These are phyloP conservation scores for Drosophila paracracens DNA, from an alignment of 2,888 invertebrate genomes.

Conservation along the genomic window DNA sequence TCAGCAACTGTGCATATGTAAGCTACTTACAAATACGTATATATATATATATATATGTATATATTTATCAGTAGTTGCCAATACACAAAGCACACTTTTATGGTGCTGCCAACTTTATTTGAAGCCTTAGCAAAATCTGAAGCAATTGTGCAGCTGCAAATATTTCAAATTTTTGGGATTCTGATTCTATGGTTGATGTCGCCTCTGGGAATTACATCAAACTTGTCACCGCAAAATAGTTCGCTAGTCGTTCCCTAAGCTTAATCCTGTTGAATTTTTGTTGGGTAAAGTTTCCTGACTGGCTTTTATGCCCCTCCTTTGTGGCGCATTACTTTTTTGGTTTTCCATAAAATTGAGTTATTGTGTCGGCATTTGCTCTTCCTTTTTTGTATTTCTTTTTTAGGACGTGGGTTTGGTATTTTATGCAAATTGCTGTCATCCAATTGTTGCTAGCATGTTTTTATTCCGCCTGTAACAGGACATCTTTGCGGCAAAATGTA, in stretches of 20 bases:
- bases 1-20: slow-evolving; percentile 61
- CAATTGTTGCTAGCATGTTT: slow-evolving; percentile 29
- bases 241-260: slow-evolving; percentile 46
- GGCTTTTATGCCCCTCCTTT: slow-evolving; percentile 50
- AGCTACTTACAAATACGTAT: slow-evolving; percentile 40
- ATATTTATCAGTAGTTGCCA: slow-evolving; percentile 14
- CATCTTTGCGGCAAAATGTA: slow-evolving; percentile 33
- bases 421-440: slow-evolving; percentile 59
- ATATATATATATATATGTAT: neutral
- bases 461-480: slow-evolving; percentile 20
- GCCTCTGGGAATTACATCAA: slow-evolving; percentile 58
- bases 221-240: slow-evolving; percentile 72
- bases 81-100: slow-evolving; percentile 41
- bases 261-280: slow-evolving; percentile 50
- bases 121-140: slow-evolving; percentile 34
- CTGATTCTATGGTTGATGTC: slow-evolving; percentile 32
- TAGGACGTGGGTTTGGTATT: slow-evolving; percentile 25
- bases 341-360: slow-evolving; percentile 71
- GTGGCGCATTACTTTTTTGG: slow-evolving; percentile 54
- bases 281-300: slow-evolving; percentile 49
- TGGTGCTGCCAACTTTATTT: slow-evolving; percentile 59
- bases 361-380: slow-evolving; percentile 57
- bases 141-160: slow-evolving; percentile 58
- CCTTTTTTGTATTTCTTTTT: slow-evolving; percentile 21
- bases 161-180: slow-evolving; percentile 70